Evolutionary conservation across 2,797 vertebrate genomes (phyloP), one percentile per base, ranked within the genome.

Genomic region (Parauchenoglanis punctatus): DNA sequence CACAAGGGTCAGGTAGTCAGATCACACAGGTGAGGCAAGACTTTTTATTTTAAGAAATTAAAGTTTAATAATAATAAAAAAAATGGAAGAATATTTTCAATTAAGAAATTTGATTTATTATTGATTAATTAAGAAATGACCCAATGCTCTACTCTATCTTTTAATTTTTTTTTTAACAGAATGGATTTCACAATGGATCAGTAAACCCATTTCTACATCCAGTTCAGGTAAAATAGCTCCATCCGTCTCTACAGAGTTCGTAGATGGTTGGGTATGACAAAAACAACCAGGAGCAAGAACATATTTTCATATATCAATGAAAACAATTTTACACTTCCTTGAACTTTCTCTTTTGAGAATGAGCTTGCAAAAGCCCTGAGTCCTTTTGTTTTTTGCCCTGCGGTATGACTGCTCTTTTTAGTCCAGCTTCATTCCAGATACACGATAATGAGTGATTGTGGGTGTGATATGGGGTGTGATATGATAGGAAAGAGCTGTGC

Each of bases 401-500:
- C 86, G 88, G 68, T 91, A 67, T 12, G 40, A 20, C 25, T 85
- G 25, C 6, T 58, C 1, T 17, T 20, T 87, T 17, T 81, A 87
- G 70, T 73, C 35, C 25, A 61, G 35, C 10, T 4, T 63, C 54
- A 78, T 91, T 58, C 54, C 70, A 81, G 5, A 31, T 44, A 67
- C 15, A 2, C 52, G 40, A 28, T 18, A 40, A 7, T 76, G 58
- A 54, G 58, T 25, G 12, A 28, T 31, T 0, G 25, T 65, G 54
- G 78, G 67, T 73, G 85, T 81, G 76, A 58, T 67, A 18, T 70
- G 10, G 76, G 77, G 54, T 76, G 84, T 76, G 70, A 76, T 44
- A 59, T 46, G 35, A 35, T 17, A 23, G 10, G 17, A 70, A 70
- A 23, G 28, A 52, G 49, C 20, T 40, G 2, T 3, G 12, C 18